phyloP scores from a whole-genome alignment of 2,797 vertebrate genomes.

The Diplodus sargus region DNA sequence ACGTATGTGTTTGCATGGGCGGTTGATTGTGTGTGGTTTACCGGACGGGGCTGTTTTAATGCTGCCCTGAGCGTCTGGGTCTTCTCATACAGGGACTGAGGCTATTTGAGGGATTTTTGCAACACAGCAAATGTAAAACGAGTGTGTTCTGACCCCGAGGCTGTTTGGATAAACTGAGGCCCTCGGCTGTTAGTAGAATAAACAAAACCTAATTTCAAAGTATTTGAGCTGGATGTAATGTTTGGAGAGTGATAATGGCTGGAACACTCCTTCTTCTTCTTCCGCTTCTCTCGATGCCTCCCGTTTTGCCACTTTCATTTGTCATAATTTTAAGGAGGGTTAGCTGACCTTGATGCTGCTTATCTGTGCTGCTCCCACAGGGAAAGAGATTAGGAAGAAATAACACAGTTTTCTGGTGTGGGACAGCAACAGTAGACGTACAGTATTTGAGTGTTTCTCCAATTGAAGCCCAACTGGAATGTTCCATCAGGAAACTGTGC shows the following conservation, averaged over 20 bases:
- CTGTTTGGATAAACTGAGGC: slow-evolving; percentile 34
- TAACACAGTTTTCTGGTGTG: slow-evolving; percentile 2
- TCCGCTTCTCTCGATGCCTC: not conserved
- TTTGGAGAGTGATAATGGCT: slow-evolving; percentile 8
- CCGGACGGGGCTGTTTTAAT: slow-evolving; percentile 27
- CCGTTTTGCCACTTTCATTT: not conserved
- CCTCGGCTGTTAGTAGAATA: slow-evolving; percentile 32
- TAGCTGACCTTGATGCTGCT: slow-evolving; percentile 13
- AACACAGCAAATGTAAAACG: slow-evolving; percentile 32
- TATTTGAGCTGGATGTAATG: slow-evolving; percentile 15
- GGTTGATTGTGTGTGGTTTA: slow-evolving; percentile 5
- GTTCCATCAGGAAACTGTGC: slow-evolving; percentile 30
- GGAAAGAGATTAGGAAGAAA: slow-evolving; percentile 11
- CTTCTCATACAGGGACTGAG: slow-evolving; percentile 29
- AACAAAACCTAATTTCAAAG: slow-evolving; percentile 39
- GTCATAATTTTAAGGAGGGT: not conserved
- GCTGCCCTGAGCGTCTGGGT: slow-evolving; percentile 35
- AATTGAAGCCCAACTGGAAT: slow-evolving; percentile 22
- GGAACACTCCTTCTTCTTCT: not conserved
- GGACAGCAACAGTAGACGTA: slow-evolving; percentile 10
- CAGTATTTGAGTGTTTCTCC: slow-evolving; percentile 2
- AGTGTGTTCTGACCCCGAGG: slow-evolving; percentile 1
- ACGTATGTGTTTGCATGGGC: slow-evolving; percentile 30
- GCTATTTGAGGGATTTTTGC: slow-evolving; percentile 33
- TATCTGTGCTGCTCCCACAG: slow-evolving; percentile 21